A percentile compares a stretch with the other conserved stretches of the same genome.
Evolutionary conservation across 2,888 invertebrate species (phyloP).

Genomic region (Carabus problematicus): DNA sequence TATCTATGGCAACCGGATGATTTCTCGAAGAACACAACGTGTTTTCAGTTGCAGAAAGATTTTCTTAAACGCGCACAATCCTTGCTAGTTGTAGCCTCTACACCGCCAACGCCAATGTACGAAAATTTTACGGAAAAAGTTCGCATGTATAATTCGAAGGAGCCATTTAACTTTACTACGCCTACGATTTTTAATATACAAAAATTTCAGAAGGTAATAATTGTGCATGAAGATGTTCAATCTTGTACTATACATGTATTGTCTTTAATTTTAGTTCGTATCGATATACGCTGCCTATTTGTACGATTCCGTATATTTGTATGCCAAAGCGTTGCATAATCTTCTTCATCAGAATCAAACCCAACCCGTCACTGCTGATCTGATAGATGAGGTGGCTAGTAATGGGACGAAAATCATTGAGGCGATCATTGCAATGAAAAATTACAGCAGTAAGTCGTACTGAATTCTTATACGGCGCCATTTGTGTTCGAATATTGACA

Average conservation of each 20-base stretch:
- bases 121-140: conserved; percentile 82
- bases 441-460: conserved; percentile 81
- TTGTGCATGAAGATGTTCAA: background rate
- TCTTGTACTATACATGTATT: background rate
- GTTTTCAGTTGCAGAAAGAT: conserved; percentile 68
- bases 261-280: conserved; percentile 68
- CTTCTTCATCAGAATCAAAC: conserved; percentile 67
- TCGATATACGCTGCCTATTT: conserved; percentile 92
- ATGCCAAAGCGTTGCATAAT: conserved; percentile 84
- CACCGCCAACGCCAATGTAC: conserved; percentile 78
- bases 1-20: conserved; percentile 78
- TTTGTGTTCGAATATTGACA: background rate
- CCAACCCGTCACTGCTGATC: conserved; percentile 65
- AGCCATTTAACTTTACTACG: conserved; percentile 81
- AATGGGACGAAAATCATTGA: conserved; percentile 89
- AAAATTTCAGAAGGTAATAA: conserved; percentile 48
- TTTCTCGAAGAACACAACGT: conserved; percentile 65
- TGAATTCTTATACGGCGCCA: background rate
- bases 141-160: conserved; percentile 75
- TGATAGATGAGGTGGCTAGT: conserved; percentile 70
- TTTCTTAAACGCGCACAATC: conserved; percentile 79
- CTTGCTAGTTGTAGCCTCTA: conserved; percentile 86
- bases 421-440: conserved; percentile 82
- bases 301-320: conserved; percentile 93
- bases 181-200: conserved; percentile 55